Evolutionary conservation across 2,113 vertebrate species (phyloP).

Genomic region (Hippocampus barbouri): DNA sequence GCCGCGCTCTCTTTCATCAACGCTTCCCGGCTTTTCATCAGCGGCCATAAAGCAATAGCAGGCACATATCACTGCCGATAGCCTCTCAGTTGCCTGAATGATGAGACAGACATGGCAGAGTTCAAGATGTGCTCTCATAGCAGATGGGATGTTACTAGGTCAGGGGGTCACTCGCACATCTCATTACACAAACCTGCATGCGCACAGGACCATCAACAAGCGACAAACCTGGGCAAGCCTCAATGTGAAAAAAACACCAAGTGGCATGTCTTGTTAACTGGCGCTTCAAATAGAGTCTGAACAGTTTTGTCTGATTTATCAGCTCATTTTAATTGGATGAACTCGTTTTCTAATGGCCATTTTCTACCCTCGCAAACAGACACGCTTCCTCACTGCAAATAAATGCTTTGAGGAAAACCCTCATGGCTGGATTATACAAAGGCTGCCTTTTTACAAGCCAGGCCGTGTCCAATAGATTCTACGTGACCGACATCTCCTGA

Average conservation of each 20-base stretch:
- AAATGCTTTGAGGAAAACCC: constrained; percentile 23
- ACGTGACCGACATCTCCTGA: constrained; percentile 41
- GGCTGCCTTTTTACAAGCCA: constrained; percentile 35
- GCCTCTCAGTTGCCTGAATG: constrained; percentile 59
- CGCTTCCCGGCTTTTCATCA: constrained; percentile 66
- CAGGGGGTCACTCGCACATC: constrained; percentile 56
- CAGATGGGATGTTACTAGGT: constrained; percentile 65
- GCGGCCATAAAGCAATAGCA: constrained; percentile 61
- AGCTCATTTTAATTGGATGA: constrained; percentile 28
- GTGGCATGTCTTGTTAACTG: constrained; percentile 15
- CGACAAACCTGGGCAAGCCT: background rate
- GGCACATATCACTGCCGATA: constrained; percentile 60
- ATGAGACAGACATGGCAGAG: constrained; percentile 58
- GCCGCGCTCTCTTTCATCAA: constrained; percentile 60
- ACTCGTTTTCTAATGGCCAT: constrained; percentile 10
- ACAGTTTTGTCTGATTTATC: constrained; percentile 23
- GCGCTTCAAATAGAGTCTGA: constrained; percentile 20
- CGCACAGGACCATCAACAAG: constrained; percentile 3
- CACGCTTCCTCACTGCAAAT: constrained; percentile 11
- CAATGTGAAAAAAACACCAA: constrained; percentile 3
- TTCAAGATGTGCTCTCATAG: constrained; percentile 53
- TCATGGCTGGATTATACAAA: constrained; percentile 35
- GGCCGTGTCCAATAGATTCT: constrained; percentile 43
- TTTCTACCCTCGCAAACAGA: constrained; percentile 3
- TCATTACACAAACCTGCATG: constrained; percentile 48